Base-by-base conservation (phyloP, 35 echinoderm and acorn worm genomes). In the Acanthaster planci region DNA sequence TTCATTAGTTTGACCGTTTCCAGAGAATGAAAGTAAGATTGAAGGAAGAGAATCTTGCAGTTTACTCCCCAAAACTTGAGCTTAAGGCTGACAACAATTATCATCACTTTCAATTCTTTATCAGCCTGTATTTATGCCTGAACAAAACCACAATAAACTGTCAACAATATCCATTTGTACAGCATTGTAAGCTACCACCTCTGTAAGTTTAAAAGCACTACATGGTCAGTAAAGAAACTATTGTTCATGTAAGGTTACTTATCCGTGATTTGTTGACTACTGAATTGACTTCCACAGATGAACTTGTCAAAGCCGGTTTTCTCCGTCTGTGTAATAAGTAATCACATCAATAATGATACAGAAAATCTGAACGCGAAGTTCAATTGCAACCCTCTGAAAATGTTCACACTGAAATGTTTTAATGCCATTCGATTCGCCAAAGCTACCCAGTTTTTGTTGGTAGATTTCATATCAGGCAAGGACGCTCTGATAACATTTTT, bases 161-260 rank as follows among this genome's bases (percentile, higher is more conserved):
- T 29, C 64, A 72, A 72, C 64, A 72, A 72, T 72, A 72, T 72
- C 26, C 64, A 72, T 72, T 72, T 72, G 64, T 72, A 72, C 64
- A 72, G 64, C 64, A 72, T 26, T 72, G 64, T 72, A 14, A 72
- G 64, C 64, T 29, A 72, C 64, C 64, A 72, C 14, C 34, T 72
- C 64, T 14, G 34, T 72, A 26, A 26, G 3, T 72, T 72, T 34
- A 72, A 72, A 72, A 72, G 64, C 26, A 72, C 64, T 72, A 31
- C 64, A 72, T 72, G 23, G 64, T 72, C 64, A 72, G 64, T 36
- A 0, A 14, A 5, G 9, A 26, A 29, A 72, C 34, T 26, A 72
- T 47, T 47, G 42, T 47, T 12, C 42, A 47, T 12, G 64, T 72
- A 7, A 27, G 23, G 64, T 72, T 72, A 72, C 64, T 72, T 72